Base-by-base conservation (phyloP, 2,888 invertebrate species). In the Coremacera marginata region DNA sequence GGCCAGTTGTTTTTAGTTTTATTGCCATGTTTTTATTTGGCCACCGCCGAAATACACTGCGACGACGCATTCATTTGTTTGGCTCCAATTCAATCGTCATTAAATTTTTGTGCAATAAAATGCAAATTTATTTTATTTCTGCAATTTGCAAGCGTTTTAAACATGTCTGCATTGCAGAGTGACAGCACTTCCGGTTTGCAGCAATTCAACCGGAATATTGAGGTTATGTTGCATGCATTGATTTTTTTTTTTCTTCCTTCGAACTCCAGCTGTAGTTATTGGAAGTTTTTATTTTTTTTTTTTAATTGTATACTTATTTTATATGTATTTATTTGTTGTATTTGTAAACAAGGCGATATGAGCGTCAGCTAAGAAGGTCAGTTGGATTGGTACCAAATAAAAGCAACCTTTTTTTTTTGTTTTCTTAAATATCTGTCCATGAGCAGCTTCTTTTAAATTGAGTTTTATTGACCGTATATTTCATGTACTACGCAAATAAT, bases 71-170 rank as follows among this genome's bases (percentile, higher is more conserved):
- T 44, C 14, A 44, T 44, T 44, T 44, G 55, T 5, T n/a, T 22
- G 55, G 19, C 55, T 55, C 19, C 55, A 55, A 19, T 55, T 55
- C 55, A n/a, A 55, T 19, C 55, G 55, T 55, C 55, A 55, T 55
- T 55, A 55, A 55, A 55, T 19, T 55, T 55, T 55, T 63, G 31
- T 27, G 63, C 63, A 65, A 65, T 65, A 65, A 65, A 65, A 65
- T 65, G 63, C 63, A 31, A 65, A 65, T 65, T 65, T 65, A 65
- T 34, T 11, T 65, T 31, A 31, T 27, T 37, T 31, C 5, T 37
- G n/a, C 34, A 65, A 65, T 65, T 65, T 65, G 34, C n/a, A 65
- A 65, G 19, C n/a, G 31, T 11, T 37, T 11, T 16, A 65, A 65
- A 27, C 11, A 34, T 34, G 31, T 65, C 63, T 34, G 63, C 63